Conservation (phyloP, 2,888 invertebrate genomes). For the Ctena decussata region DNA sequence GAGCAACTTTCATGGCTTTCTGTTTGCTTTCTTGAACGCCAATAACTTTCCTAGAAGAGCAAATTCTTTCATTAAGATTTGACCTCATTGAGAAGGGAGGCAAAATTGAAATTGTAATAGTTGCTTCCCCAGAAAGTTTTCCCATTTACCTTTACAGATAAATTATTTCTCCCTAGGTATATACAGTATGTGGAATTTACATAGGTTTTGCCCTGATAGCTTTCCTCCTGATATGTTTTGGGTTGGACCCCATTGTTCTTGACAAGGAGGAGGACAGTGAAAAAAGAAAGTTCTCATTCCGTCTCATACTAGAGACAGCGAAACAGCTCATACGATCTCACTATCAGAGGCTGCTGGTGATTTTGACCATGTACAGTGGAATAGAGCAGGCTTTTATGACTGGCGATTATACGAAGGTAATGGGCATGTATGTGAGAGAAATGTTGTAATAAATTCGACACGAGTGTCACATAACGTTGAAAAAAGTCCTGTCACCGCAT, state of each 20-base stretch:
- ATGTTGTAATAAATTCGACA: no score
- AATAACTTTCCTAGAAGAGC: no score
- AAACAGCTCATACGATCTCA: constrained; percentile 95
- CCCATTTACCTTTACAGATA: no score
- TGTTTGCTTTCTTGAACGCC: no score
- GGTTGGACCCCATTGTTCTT: constrained; percentile 90
- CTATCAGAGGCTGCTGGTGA: constrained; percentile 96
- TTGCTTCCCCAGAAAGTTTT: no score
- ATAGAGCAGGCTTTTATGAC: constrained; percentile 99
- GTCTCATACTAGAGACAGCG: constrained; percentile 90
- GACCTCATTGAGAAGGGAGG: no score
- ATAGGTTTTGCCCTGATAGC: constrained; percentile 95
- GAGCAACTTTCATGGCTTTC: no score
- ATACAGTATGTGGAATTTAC: constrained; percentile 96
- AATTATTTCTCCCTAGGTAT: constrained; percentile 89
- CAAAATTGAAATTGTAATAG: no score
- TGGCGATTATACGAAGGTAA: constrained; percentile 89
- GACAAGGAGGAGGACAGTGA: constrained; percentile 67
- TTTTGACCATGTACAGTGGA: constrained; percentile 98
- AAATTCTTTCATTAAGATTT: no score
- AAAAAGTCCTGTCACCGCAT: no score
- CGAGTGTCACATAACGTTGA: no score
- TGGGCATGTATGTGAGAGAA: no score
- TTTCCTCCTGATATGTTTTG: constrained; percentile 94
- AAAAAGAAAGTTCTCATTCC: constrained; percentile 63